Evolutionary conservation across 2,113 vertebrate genomes (phyloP).

Genomic region (Phrynocephalus versicolor): DNA sequence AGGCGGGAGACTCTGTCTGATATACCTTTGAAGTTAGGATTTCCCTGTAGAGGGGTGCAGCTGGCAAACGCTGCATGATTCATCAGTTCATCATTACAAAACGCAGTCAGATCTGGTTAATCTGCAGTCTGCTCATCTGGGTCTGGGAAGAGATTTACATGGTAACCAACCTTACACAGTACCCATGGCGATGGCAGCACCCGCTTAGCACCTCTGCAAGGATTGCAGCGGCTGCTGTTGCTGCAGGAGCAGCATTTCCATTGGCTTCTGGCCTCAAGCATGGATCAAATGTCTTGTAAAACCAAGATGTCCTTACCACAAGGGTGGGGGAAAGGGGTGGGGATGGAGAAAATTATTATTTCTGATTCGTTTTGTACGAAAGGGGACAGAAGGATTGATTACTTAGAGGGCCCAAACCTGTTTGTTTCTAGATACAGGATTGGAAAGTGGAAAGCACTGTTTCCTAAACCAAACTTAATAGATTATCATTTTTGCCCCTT

Average conservation of each 20-base stretch:
- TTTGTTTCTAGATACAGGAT: neutral
- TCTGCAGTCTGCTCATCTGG: neutral
- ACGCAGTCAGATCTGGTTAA: neutral
- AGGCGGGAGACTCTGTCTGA: neutral
- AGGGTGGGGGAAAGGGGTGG: neutral
- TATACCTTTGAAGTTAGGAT: conserved; percentile 30
- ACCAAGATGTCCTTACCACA: neutral
- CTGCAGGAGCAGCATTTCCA: fast-evolving
- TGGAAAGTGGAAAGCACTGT: neutral
- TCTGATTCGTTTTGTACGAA: neutral
- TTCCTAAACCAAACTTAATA: neutral
- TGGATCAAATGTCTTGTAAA: neutral
- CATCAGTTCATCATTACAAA: conserved; percentile 11
- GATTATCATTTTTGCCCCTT: neutral
- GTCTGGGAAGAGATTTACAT: neutral
- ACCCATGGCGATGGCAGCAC: conserved; percentile 2
- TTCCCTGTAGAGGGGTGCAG: neutral
- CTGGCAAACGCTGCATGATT: conserved; percentile 22
- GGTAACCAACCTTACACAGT: conserved; percentile 35
- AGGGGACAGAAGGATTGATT: neutral
- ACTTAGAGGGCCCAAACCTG: neutral
- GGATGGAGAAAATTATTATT: neutral
- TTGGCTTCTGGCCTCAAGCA: fast-evolving
- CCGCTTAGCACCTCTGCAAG: neutral
- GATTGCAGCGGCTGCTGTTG: too few species aligned